Evolutionary conservation across 2,888 invertebrate species (phyloP), one percentile per base, ranked within the genome.

Genomic region (Dorcus parallelipipedus): DNA sequence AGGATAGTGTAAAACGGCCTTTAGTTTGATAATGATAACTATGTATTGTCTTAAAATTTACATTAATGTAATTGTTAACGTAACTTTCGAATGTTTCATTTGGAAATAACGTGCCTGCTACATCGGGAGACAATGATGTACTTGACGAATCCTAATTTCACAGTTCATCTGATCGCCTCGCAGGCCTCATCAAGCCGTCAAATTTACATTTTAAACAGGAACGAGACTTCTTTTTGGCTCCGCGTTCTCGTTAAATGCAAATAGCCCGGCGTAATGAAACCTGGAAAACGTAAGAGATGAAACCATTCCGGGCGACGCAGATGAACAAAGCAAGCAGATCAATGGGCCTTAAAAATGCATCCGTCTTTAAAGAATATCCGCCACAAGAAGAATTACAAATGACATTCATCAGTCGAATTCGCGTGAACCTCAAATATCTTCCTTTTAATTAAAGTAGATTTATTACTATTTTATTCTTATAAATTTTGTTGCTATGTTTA

Each of bases 201-300:
- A 71, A 73, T 73, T 73, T 73, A 70, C 71, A 73, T 73, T 72
- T 72, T 71, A 70, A 71, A 70, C 69, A 70, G 69, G 69, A 69
- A 67, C 64, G 69, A 64, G 65, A 67, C 68, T 69, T 69, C 69
- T 70, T 73, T 71, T 71, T 70, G 68, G 65, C 67, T 66, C 64
- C 66, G 70, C 69, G 69, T 71, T 70, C 71, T 72, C 71, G 73
- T 71, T 73, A 73, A 74, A 76, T 76, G 76, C 76, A 75, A 76
- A 76, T 76, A 73, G 74, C 72, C 65, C 61, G 48, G 53, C 45
- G 68, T 69, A 69, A 69, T 69, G 73, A 76, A 73, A 70, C 70
- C 66, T 64, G 67, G 61, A 59, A 58, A 56, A 59, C 60, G 64
- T 66, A 64, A 63, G 63, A 64, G 64, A 67, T 59, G 62, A 48